These are phyloP conservation scores for Drosophila orena DNA, from an alignment of 1,140 invertebrate genomes.

Conservation along the genomic window DNA sequence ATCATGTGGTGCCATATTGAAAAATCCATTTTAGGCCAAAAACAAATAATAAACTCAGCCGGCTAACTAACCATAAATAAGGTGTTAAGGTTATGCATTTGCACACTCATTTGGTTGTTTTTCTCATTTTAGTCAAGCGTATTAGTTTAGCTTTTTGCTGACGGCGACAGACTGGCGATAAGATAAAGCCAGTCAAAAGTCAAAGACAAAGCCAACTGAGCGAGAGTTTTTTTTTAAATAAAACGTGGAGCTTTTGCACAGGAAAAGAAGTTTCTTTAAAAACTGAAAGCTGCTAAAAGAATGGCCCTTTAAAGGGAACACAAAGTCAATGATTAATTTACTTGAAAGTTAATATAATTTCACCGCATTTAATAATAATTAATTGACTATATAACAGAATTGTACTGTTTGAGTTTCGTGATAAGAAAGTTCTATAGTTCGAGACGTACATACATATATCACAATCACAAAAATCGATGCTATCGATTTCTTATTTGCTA, in stretches of 20 bases:
- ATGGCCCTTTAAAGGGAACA: too few relatives aligned
- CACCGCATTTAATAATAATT: too few relatives aligned
- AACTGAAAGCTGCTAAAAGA: too few relatives aligned
- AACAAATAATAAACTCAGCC: conserved; percentile 26
- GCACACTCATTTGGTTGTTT: conserved; percentile 18
- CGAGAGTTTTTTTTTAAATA: neutral
- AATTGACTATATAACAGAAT: neutral
- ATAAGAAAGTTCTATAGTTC: neutral
- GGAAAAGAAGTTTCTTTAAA: neutral
- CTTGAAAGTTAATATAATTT: neutral
- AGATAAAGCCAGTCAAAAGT: conserved; percentile 54
- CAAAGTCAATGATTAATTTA: too few relatives aligned
- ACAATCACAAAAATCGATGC: neutral
- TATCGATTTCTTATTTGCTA: too few relatives aligned
- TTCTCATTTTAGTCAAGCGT: conserved; percentile 26
- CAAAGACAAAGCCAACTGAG: conserved; percentile 17
- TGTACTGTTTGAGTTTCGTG: neutral
- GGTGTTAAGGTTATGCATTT: conserved; percentile 34
- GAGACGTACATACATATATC: too few relatives aligned
- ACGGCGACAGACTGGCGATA: conserved; percentile 37
- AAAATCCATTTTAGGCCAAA: conserved; percentile 13
- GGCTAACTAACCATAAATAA: conserved; percentile 22
- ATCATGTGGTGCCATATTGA: conserved; percentile 4
- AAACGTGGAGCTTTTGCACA: conserved; percentile 1
- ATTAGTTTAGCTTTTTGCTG: conserved; percentile 33